Percentiles rank a stretch among this genome's conserved stretches.
Evolutionary conservation across 2,797 vertebrate genomes (phyloP).

Genomic region (Pangasius krempfi): DNA sequence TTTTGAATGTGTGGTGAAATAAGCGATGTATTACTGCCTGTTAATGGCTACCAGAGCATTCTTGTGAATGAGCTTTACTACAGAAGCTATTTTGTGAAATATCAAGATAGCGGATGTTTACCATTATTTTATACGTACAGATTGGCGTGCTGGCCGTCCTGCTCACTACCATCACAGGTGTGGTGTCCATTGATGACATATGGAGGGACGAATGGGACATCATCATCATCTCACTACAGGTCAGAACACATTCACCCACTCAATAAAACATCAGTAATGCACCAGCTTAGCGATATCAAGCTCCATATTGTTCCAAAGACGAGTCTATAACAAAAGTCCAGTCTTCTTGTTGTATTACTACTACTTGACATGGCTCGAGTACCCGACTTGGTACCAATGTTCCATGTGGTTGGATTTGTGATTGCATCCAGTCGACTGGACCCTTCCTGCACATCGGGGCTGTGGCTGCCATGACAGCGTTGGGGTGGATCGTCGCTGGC

Average conservation of each 20-base stretch:
- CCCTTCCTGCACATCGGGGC: conserved; percentile 93
- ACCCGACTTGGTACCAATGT: neutral
- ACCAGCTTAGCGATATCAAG: neutral
- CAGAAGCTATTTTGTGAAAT: neutral
- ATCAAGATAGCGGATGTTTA: neutral
- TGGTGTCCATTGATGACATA: conserved; percentile 85
- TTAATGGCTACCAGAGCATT: too few relatives aligned
- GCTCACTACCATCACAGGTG: conserved; percentile 82
- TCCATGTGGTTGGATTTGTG: neutral
- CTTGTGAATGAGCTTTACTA: neutral
- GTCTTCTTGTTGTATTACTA: neutral
- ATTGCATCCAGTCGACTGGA: conserved; percentile 83
- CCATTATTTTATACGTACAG: conserved; percentile 65
- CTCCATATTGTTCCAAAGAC: neutral
- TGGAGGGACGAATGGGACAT: conserved; percentile 93
- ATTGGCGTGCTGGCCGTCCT: conserved; percentile 83
- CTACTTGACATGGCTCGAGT: neutral
- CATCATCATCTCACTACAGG: conserved; percentile 89
- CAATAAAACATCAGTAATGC: neutral
- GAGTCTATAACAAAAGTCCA: neutral
- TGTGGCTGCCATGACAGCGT: conserved; percentile 78
- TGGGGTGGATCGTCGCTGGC: conserved; percentile 89
- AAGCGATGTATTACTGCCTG: neutral
- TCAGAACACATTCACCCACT: conserved; percentile 59
- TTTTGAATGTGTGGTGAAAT: neutral